Base-by-base conservation (phyloP, 2,888 invertebrate genomes). In the Conops quadrifasciatus region DNA sequence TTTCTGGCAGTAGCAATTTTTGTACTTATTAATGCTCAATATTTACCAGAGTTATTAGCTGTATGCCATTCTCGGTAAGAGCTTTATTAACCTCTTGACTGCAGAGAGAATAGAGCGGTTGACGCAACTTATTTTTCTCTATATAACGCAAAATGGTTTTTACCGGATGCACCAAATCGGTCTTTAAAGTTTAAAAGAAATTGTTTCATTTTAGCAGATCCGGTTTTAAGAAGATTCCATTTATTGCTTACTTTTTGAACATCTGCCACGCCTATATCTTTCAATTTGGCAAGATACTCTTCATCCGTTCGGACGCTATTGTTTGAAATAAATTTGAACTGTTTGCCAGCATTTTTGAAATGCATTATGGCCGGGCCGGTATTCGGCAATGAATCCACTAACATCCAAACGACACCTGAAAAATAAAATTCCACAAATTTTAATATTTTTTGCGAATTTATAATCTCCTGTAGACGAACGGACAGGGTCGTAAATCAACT, bases 381-480 rank as follows among this genome's bases (percentile, higher is more conserved):
- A 9, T 84, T 85, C 26, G 80, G 78, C 30, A 88, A 83, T 0
- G 81, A 78, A 1, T 76, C 75, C 9, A 75, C 70, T 2, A 81
- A 15, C 67, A 78, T 36, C 85, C 87, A 87, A 49, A 88, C 62
- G 5, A 88, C 88, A 66, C 88, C 88, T 88, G 26, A 19, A 71
- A 71, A 7, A 36, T 9, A 11, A 43, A 56, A 26, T n/a, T 59
- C 15, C 0, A 24, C 2, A n/a, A 24, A 24, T 24, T 21, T 56
- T 2, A n/a, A 15, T 2, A 53, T 2, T 2, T n/a, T 53, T 7
- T 36, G 36, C 4, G 9, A 36, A 36, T 9, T 51, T 21, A 47
- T 51, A 51, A 51, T 9, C 51, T 15, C 2, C 4, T 36, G 9
- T 36, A 36, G 9, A 36, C 9, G 36, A n/a, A n/a, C n/a, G n/a